Conservation (phyloP, 1,140 invertebrate species). For the Helicorthomorpha holstii region DNA sequence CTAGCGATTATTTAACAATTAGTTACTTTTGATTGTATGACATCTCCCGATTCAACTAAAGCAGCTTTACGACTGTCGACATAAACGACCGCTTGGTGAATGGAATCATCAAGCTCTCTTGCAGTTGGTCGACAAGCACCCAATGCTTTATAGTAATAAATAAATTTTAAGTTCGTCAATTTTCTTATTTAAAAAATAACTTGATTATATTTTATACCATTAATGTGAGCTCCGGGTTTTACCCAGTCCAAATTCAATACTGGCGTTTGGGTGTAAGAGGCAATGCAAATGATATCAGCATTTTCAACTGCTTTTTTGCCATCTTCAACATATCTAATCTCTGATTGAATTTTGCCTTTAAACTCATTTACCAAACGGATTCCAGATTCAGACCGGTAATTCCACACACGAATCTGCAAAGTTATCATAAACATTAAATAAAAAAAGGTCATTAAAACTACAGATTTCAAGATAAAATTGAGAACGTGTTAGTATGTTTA, state of each 20-base stretch:
- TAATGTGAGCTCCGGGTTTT: slow-evolving; percentile 32
- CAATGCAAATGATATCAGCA: slow-evolving; percentile 39
- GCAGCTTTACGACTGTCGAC: slow-evolving; percentile 24
- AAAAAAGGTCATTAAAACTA: too few relatives aligned
- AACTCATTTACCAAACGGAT: background rate
- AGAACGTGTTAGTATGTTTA: too few relatives aligned
- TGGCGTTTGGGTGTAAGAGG: slow-evolving; percentile 27
- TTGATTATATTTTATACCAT: slow-evolving; percentile 19
- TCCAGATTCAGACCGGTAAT: background rate
- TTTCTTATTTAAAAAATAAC: background rate
- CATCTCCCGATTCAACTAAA: slow-evolving; percentile 23
- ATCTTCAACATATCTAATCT: too few relatives aligned
- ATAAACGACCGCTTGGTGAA: slow-evolving; percentile 22
- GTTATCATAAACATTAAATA: too few relatives aligned
- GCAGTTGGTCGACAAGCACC: slow-evolving; percentile 23
- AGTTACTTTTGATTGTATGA: slow-evolving; percentile 23
- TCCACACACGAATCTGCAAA: too few relatives aligned
- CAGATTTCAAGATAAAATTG: too few relatives aligned
- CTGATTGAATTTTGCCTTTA: too few relatives aligned
- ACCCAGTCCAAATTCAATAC: slow-evolving; percentile 31
- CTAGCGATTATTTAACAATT: too few relatives aligned
- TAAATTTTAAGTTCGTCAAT: background rate
- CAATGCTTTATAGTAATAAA: slow-evolving; percentile 19
- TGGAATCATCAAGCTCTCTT: slow-evolving; percentile 21
- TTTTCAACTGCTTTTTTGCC: slow-evolving; percentile 29